Conservation (phyloP, 2,113 vertebrate species). For the Dipodomys ordii region DNA sequence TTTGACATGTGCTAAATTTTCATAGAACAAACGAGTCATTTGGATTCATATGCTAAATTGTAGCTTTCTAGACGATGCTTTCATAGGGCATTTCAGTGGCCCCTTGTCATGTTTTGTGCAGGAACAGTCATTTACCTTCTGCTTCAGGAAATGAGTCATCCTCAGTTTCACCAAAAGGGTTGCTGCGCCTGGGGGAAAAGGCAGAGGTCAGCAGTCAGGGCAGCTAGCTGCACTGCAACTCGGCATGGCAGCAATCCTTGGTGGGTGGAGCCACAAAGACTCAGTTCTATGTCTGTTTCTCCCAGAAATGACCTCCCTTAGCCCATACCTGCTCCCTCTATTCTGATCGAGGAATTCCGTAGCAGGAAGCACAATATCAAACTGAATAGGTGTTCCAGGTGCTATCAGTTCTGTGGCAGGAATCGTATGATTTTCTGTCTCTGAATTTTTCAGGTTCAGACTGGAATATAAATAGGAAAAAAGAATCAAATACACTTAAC, state of each 20-base stretch:
- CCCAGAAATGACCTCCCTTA: neutral
- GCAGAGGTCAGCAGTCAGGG: neutral
- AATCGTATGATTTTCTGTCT: conserved; percentile 77
- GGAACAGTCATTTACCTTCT: conserved; percentile 88
- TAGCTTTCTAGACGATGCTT: neutral
- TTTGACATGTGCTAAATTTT: neutral
- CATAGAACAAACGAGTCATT: neutral
- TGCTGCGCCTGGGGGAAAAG: conserved; percentile 90
- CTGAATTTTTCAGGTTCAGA: conserved; percentile 80
- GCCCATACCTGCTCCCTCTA: conserved; percentile 90
- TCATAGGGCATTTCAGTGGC: neutral
- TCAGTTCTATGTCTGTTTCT: neutral
- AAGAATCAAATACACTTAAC: neutral
- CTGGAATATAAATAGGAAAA: conserved; percentile 76
- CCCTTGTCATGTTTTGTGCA: neutral
- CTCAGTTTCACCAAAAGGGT: conserved; percentile 96
- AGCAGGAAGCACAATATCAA: conserved; percentile 96
- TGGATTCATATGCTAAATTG: neutral
- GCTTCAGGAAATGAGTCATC: conserved; percentile 89
- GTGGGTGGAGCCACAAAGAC: neutral
- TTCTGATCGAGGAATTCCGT: conserved; percentile 97
- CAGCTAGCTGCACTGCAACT: neutral
- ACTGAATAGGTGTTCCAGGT: conserved; percentile 97
- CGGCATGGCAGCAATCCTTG: neutral
- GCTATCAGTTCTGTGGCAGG: conserved; percentile 92